Evolutionary conservation across 2,113 vertebrate species (phyloP).

Genomic region (Scytalopus superciliaris): DNA sequence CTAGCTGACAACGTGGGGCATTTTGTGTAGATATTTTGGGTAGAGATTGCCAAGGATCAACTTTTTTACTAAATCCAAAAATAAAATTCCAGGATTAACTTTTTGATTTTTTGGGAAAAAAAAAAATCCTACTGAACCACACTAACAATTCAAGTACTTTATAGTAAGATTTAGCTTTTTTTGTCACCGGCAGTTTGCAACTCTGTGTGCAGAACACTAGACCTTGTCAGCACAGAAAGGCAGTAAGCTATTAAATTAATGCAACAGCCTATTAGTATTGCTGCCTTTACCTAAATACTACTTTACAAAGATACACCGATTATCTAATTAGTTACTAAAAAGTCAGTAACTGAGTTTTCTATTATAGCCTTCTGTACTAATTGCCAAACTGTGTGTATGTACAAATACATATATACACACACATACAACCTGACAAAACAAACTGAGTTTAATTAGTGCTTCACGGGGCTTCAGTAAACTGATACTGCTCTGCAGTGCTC

Average conservation of each 20-base stretch:
- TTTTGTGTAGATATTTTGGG: neutral
- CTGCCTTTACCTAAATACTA: neutral
- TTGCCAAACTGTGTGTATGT: neutral
- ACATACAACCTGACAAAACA: neutral
- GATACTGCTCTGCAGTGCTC: neutral
- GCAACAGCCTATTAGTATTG: neutral
- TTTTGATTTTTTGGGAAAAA: neutral
- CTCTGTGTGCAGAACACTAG: neutral
- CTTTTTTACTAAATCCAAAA: neutral
- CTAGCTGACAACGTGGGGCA: neutral
- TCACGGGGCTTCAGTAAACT: neutral
- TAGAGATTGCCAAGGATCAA: neutral
- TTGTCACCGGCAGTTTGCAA: neutral
- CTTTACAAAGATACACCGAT: neutral
- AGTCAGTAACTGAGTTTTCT: neutral
- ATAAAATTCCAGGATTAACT: neutral
- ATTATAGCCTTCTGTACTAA: neutral
- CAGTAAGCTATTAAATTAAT: neutral
- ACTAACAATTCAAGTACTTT: neutral
- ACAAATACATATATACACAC: rapidly evolving
- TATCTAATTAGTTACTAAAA: neutral
- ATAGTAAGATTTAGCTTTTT: neutral
- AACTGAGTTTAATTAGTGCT: neutral
- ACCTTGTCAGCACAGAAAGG: neutral
- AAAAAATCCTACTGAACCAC: neutral